A percentile compares a stretch with the other conserved stretches of the same genome.
These are phyloP conservation scores for Cotesia chilonis DNA, from an alignment of 1,140 invertebrate species.

Conservation along the genomic window DNA sequence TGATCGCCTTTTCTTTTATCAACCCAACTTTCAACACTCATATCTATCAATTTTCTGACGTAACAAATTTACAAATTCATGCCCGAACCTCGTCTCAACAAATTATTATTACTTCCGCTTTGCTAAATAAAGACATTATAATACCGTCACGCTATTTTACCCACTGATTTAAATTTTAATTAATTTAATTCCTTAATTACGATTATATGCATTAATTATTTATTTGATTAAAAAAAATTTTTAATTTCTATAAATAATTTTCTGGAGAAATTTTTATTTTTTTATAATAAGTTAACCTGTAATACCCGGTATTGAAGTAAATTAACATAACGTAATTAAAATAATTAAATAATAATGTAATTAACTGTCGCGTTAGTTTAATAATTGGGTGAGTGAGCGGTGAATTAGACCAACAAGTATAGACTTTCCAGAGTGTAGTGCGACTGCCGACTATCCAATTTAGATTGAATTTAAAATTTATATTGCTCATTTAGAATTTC, in stretches of 20 bases:
- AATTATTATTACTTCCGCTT: constrained; percentile 25
- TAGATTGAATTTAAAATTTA: too few species aligned
- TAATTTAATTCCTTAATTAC: background rate
- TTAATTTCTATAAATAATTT: constrained; percentile 29
- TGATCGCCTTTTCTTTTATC: constrained; percentile 43
- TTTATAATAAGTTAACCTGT: background rate
- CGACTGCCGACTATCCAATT: too few species aligned
- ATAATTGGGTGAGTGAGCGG: too few species aligned
- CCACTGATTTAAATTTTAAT: background rate
- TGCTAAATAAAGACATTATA: constrained; percentile 25
- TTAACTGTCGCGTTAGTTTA: too few species aligned
- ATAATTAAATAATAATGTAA: background rate
- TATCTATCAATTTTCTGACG: background rate
- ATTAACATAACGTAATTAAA: background rate
- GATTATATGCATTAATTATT: background rate
- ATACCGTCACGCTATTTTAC: constrained; percentile 21
- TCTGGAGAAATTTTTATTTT: background rate
- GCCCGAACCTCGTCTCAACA: constrained; percentile 14
- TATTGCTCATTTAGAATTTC: too few species aligned
- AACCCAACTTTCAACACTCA: constrained; percentile 31
- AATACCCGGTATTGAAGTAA: too few species aligned
- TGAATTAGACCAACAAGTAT: too few species aligned
- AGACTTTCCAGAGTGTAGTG: too few species aligned
- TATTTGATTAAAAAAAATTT: constrained; percentile 9
- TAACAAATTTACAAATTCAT: background rate